Percentiles rank a stretch among this genome's conserved stretches.
Conservation (phyloP, 2,113 vertebrate genomes). For the Globicephala melas region DNA sequence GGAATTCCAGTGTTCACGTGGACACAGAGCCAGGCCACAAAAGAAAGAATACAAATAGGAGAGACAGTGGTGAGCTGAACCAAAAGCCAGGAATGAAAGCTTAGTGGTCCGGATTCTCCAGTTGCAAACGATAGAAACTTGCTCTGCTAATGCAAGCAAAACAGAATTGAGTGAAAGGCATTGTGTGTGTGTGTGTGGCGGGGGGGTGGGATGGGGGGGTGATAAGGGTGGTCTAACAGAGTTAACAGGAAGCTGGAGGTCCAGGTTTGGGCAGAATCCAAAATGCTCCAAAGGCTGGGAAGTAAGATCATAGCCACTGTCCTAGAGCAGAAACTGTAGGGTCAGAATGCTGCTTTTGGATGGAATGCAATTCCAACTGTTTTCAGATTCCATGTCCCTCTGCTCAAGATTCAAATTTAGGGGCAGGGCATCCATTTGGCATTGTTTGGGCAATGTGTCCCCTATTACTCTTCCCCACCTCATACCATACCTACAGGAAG, state of each 20-base stretch:
- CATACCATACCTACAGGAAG: neutral
- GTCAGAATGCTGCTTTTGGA: neutral
- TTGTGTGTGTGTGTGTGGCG: neutral
- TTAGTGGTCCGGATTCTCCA: neutral
- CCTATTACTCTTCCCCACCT: neutral
- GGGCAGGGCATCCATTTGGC: neutral
- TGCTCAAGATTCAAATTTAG: neutral
- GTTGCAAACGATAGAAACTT: neutral
- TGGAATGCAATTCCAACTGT: neutral
- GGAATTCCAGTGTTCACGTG: neutral
- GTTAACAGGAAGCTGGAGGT: neutral
- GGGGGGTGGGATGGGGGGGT: too few species aligned
- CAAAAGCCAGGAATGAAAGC: neutral
- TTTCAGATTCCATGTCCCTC: neutral
- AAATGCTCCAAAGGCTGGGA: neutral
- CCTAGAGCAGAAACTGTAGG: neutral
- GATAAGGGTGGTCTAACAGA: neutral
- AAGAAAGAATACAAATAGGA: neutral
- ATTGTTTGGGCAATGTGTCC: neutral
- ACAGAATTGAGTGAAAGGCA: neutral
- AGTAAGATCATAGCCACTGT: neutral
- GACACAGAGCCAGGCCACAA: neutral
- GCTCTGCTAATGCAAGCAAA: neutral
- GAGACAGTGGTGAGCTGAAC: neutral
- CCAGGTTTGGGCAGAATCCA: neutral